Base-by-base conservation (phyloP, 2,797 vertebrate species). In the Fistularia tabacaria region DNA sequence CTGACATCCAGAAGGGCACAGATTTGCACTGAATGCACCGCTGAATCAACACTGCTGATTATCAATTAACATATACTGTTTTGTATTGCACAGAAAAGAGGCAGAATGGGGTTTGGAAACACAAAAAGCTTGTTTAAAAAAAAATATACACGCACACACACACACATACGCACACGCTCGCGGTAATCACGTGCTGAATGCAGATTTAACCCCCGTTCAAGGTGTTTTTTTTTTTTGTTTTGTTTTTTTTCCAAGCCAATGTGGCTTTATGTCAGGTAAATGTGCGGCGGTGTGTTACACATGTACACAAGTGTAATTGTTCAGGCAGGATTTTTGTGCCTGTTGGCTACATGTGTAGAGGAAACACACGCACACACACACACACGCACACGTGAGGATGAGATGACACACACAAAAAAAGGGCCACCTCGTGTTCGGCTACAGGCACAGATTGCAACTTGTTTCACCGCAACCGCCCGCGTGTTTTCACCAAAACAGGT, bases 1-100 rank as follows among this genome's bases (percentile, higher is more conserved):
- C 83, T 87, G 86, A 90, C 88, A 89, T 90, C 90, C 87, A 89
- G 88, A 88, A 91, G 90, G 88, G 85, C 88, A 88, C 83, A 83
- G 83, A 87, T 90, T 88, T 87, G 80, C 85, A 79, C 84, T 85
- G 82, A 87, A 88, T 79, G 85, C 83, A 86, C 85, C 87, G 77
- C 86, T 85, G 88, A 89, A 89, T 88, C 89, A 91, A 91, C 87
- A 87, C 84, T 82, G 83, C 83, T 89, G 88, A 89, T 91, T 89
- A 90, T 89, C 87, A 89, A 89, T 90, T 88, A 91, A 85, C 85
- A 86, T 87, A 87, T 84, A 85, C 59, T 71, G 75, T 83, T 87
- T 84, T 85, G 82, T 85, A 77, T 74, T 67, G 40, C 69, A 64
- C 71, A 84, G 78, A 81, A 83, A 80, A 73, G 79, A 69, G 57